Evolutionary conservation across 2,797 vertebrate genomes (phyloP).

Genomic region (Tragopan temminckii): DNA sequence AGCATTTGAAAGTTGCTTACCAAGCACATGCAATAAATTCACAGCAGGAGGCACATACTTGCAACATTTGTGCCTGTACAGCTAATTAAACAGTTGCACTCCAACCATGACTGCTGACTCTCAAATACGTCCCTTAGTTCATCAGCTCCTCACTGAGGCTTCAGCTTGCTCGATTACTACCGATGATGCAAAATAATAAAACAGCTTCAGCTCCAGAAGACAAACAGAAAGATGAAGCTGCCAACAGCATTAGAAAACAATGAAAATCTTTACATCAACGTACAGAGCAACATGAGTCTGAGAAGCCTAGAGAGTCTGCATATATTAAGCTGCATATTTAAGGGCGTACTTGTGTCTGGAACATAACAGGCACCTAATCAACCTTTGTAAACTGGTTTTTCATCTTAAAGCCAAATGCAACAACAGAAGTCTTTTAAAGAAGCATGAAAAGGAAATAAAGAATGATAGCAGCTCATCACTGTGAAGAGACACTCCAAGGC

Average conservation of each 20-base stretch:
- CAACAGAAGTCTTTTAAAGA: constrained; percentile 41
- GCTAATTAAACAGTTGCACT: constrained; percentile 53
- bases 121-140: neutral
- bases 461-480: neutral
- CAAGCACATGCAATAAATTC: constrained; percentile 52
- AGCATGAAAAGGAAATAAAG: constrained; percentile 51
- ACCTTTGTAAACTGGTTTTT: constrained; percentile 50
- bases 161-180: neutral
- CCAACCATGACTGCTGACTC: neutral
- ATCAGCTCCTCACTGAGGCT: neutral
- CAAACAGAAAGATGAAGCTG: constrained; percentile 6
- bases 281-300: neutral
- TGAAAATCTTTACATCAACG: constrained; percentile 26
- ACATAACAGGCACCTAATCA: constrained; percentile 55
- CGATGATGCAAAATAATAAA: constrained; percentile 24
- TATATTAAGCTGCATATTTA: constrained; percentile 39
- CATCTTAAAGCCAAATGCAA: constrained; percentile 54
- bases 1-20: constrained; percentile 54
- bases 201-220: constrained; percentile 20
- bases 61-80: constrained; percentile 26
- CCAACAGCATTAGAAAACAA: constrained; percentile 25
- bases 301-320: constrained; percentile 30
- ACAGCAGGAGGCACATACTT: constrained; percentile 43
- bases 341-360: constrained; percentile 38
- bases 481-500: constrained; percentile 24